These are phyloP conservation scores for Odontesthes bonariensis DNA, from an alignment of 2,113 vertebrate genomes.

Conservation along the genomic window DNA sequence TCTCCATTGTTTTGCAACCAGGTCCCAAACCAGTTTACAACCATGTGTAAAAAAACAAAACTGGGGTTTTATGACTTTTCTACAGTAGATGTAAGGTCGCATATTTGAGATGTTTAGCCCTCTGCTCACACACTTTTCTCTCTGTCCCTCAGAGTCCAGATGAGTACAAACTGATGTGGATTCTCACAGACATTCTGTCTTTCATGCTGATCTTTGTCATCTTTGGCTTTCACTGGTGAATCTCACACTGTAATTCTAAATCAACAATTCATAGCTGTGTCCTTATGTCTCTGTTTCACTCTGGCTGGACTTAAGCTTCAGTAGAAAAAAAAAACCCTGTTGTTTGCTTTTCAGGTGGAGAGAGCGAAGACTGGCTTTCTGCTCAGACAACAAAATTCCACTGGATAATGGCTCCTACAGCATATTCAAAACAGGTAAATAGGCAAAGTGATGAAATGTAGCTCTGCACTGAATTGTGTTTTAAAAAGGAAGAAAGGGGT, in stretches of 20 bases:
- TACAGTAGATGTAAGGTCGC: too few relatives aligned
- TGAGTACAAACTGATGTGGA: slow-evolving; percentile 88
- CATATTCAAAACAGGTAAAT: slow-evolving; percentile 84
- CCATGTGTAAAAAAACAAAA: too few relatives aligned
- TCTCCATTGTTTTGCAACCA: too few relatives aligned
- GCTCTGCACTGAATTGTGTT: not conserved
- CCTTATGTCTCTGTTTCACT: not conserved
- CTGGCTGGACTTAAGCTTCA: rapidly evolving
- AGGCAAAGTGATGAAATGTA: not conserved
- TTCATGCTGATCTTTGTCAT: slow-evolving; percentile 79
- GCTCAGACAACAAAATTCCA: slow-evolving; percentile 14
- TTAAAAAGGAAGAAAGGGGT: too few relatives aligned
- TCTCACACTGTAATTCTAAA: slow-evolving; percentile 2
- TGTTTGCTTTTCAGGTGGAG: slow-evolving; percentile 80
- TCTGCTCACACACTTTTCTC: not conserved
- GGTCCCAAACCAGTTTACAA: too few relatives aligned
- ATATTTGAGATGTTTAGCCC: too few relatives aligned
- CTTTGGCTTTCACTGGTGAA: slow-evolving; percentile 90
- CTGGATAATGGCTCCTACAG: slow-evolving; percentile 81
- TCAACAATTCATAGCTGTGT: rapidly evolving
- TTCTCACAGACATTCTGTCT: slow-evolving; percentile 84
- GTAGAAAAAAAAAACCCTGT: not conserved
- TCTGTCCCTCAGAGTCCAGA: slow-evolving; percentile 82
- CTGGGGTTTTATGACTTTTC: too few relatives aligned
- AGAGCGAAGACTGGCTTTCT: slow-evolving; percentile 77